A percentile compares a stretch with the other conserved stretches of the same genome.
These are phyloP conservation scores for Galerucella calmariensis DNA, from an alignment of 2,888 invertebrate genomes.

Conservation along the genomic window DNA sequence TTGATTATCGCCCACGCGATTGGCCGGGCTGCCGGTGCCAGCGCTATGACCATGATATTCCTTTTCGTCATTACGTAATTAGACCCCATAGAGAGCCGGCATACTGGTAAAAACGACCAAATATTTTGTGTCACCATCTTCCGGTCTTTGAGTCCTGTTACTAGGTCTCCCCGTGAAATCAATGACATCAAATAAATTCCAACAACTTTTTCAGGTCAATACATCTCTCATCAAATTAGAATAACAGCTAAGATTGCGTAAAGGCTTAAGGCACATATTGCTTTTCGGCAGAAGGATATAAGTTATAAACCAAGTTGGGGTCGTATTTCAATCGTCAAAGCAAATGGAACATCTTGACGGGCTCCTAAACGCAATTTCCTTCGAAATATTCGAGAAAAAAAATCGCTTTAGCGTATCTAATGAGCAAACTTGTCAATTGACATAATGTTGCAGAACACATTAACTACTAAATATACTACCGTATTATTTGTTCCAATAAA, in stretches of 20 bases:
- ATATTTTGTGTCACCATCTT: no score
- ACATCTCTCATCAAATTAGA: slow-evolving; percentile 24
- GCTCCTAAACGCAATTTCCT: slow-evolving; percentile 29
- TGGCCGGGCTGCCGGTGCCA: no score
- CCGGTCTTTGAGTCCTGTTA: no score
- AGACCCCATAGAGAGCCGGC: no score
- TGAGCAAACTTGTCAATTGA: slow-evolving; percentile 35
- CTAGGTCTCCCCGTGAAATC: not conserved
- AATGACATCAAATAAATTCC: not conserved
- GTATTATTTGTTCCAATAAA: slow-evolving; percentile 34
- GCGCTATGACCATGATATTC: no score
- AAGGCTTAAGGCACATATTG: slow-evolving; percentile 13
- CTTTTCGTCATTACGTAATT: no score
- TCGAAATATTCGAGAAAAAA: slow-evolving; percentile 23
- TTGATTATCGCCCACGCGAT: no score
- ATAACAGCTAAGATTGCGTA: slow-evolving; percentile 8
- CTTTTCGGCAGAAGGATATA: slow-evolving; percentile 11
- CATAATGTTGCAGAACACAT: slow-evolving; percentile 40
- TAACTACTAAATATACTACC: slow-evolving; percentile 31
- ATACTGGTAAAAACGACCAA: no score
- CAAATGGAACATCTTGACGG: slow-evolving; percentile 29
- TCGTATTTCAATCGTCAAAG: slow-evolving; percentile 28
- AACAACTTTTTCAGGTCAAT: slow-evolving; percentile 1
- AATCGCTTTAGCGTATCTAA: slow-evolving; percentile 32
- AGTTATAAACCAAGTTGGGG: slow-evolving; percentile 3